Percentiles rank a stretch among this genome's conserved stretches.
Evolutionary conservation across 2,797 vertebrate species (phyloP).

Genomic region (Sebastes miniatus): DNA sequence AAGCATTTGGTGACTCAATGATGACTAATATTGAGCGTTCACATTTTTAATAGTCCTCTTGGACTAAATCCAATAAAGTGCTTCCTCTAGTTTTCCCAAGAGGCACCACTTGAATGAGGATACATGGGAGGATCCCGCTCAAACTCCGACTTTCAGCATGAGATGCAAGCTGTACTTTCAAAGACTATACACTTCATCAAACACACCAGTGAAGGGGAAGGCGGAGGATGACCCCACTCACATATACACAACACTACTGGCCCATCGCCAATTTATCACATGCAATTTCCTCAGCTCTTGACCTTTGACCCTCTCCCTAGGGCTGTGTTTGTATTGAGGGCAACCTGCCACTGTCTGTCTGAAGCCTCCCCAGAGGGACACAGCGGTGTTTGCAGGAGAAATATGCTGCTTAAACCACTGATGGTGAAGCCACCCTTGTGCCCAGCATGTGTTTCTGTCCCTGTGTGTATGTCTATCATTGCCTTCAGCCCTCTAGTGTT

Average conservation of each 20-base stretch:
- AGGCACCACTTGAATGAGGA: slow-evolving; percentile 33
- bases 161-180: slow-evolving; percentile 39
- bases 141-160: slow-evolving; percentile 36
- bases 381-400: slow-evolving; percentile 35
- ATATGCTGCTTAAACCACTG: slow-evolving; percentile 44
- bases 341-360: slow-evolving; percentile 42
- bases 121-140: slow-evolving; percentile 37
- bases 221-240: slow-evolving; percentile 48
- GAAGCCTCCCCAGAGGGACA: slow-evolving; percentile 42
- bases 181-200: slow-evolving; percentile 59
- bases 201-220: slow-evolving; percentile 29
- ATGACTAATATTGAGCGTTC: background rate
- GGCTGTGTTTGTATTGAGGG: slow-evolving; percentile 61
- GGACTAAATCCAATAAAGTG: slow-evolving; percentile 41
- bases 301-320: slow-evolving; percentile 53
- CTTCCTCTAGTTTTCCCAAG: slow-evolving; percentile 28
- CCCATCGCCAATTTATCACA: slow-evolving; percentile 61
- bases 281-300: slow-evolving; percentile 67
- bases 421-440: slow-evolving; percentile 35
- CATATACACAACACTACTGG: slow-evolving; percentile 41
- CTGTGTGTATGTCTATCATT: slow-evolving; percentile 49
- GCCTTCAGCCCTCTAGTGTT: slow-evolving; percentile 60
- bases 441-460: slow-evolving; percentile 31
- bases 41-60: slow-evolving; percentile 20
- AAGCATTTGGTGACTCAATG: slow-evolving; percentile 11